A percentile compares a stretch with the other conserved stretches of the same genome.
Evolutionary conservation across 2,797 vertebrate genomes (phyloP).

Genomic region (Clamator glandarius): DNA sequence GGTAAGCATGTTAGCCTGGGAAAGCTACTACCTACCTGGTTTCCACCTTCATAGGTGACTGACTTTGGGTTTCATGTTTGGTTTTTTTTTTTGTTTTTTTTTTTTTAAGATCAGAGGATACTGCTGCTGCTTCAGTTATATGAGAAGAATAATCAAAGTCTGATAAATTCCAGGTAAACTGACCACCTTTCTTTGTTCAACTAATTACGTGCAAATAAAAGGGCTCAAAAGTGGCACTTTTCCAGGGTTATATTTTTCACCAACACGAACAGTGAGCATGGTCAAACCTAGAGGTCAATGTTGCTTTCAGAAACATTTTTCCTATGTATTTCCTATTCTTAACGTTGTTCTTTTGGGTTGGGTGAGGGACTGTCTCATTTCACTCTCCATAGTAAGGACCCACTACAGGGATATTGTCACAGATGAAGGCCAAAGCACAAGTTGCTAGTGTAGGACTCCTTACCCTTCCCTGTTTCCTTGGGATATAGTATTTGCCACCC

Average conservation of each 20-base stretch:
- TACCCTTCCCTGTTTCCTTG: neutral
- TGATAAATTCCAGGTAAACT: slow-evolving; percentile 84
- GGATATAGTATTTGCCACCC: neutral
- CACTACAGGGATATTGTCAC: neutral
- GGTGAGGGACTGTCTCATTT: neutral
- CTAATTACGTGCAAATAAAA: neutral
- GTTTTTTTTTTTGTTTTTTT: slow-evolving; percentile 8
- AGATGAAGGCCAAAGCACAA: neutral
- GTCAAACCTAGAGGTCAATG: neutral
- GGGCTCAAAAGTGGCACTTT: neutral
- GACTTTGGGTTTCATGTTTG: neutral
- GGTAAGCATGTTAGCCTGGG: slow-evolving; percentile 77
- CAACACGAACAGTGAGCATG: neutral
- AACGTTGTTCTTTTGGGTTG: fast-evolving
- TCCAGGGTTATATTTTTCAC: neutral
- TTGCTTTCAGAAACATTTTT: neutral
- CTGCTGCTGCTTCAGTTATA: slow-evolving; percentile 89
- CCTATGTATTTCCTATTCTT: neutral
- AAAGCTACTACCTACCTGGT: neutral
- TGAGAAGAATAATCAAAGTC: slow-evolving; percentile 87
- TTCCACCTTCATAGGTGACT: neutral
- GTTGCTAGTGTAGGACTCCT: neutral
- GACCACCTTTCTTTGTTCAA: neutral
- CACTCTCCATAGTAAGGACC: neutral
- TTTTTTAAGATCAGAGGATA: slow-evolving; percentile 89